Conservation (phyloP, 2,113 vertebrate genomes). For the Fulica atra region DNA sequence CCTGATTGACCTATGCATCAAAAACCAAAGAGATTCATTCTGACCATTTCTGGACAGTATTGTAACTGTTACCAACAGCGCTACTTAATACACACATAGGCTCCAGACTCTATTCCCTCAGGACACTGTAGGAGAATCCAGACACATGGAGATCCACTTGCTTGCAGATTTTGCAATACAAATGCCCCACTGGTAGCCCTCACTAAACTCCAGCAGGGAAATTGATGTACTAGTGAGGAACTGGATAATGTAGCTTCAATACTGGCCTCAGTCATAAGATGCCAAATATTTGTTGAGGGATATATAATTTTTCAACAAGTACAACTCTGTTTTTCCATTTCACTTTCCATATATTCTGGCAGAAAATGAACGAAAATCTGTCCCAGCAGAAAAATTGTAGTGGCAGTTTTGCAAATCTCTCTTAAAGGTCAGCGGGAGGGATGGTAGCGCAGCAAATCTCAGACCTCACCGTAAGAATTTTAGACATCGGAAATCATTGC, state of each 20-base stretch:
- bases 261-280: not conserved
- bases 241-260: not conserved
- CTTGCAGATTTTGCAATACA: not conserved
- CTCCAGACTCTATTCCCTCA: not conserved
- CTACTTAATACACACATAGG: not conserved
- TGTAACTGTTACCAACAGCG: not conserved
- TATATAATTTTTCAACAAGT: not conserved
- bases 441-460: not conserved
- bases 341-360: not conserved
- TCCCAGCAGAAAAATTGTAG: not conserved
- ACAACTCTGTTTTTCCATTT: not conserved
- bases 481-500: not conserved
- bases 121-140: not conserved
- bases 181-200: not conserved
- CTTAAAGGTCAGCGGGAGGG: constrained; percentile 11
- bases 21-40: not conserved
- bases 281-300: not conserved
- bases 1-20: not conserved
- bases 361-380: not conserved
- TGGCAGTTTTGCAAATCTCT: not conserved
- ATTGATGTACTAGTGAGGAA: not conserved
- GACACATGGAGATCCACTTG: not conserved
- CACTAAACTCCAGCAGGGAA: not conserved
- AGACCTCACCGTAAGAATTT: not conserved
- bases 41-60: not conserved